A percentile compares a stretch with the other conserved stretches of the same genome.
Conservation (phyloP, 1,140 invertebrate species). For the Drosophila lowei region DNA sequence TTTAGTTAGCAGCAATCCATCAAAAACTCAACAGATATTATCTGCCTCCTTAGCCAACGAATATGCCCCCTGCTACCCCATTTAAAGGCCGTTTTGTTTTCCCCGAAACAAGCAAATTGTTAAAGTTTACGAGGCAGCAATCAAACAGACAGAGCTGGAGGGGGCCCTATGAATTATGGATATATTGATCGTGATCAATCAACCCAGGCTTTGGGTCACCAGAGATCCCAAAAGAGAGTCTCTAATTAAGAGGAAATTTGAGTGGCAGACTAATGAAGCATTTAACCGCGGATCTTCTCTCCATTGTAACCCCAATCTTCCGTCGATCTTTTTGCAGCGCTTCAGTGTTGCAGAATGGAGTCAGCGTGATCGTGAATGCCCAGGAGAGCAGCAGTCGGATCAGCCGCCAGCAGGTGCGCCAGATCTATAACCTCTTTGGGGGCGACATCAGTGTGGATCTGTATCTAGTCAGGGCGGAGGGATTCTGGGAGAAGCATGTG, state of each 20-base stretch:
- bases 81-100: not conserved
- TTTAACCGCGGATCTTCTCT: slow-evolving; percentile 11
- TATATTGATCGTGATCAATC: slow-evolving; percentile 60
- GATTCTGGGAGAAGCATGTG: slow-evolving; percentile 90
- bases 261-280: slow-evolving; percentile 48
- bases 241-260: slow-evolving; percentile 43
- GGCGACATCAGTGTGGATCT: slow-evolving; percentile 84
- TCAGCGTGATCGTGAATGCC: slow-evolving; percentile 87
- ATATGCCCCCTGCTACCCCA: not conserved
- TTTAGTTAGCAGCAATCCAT: too few relatives aligned
- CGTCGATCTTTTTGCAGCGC: slow-evolving; percentile 49
- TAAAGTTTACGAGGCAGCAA: slow-evolving; percentile 47
- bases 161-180: slow-evolving; percentile 54
- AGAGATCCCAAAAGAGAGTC: slow-evolving; percentile 17
- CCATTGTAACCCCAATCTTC: not conserved
- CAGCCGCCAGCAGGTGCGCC: slow-evolving; percentile 86
- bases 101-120: slow-evolving; percentile 34
- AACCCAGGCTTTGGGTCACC: slow-evolving; percentile 35
- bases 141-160: slow-evolving; percentile 10
- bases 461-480: slow-evolving; percentile 87
- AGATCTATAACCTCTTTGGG: slow-evolving; percentile 84
- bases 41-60: too few relatives aligned
- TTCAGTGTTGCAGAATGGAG: slow-evolving; percentile 82
- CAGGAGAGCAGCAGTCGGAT: slow-evolving; percentile 86
- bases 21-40: too few relatives aligned